Evolutionary conservation across 2,113 vertebrate genomes (phyloP).

Genomic region (Pyrgilauda ruficollis): DNA sequence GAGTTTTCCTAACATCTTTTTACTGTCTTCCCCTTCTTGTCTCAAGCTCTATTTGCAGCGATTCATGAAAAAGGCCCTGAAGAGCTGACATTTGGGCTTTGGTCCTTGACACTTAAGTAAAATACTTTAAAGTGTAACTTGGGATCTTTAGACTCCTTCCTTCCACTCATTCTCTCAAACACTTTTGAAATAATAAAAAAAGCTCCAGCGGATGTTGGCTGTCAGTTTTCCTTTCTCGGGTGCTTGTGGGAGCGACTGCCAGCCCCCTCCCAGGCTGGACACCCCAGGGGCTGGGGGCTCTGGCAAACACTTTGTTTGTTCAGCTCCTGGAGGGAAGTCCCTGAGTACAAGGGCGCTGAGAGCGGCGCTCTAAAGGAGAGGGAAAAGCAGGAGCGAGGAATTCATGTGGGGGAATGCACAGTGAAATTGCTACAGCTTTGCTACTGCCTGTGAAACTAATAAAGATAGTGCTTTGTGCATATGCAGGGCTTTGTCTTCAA

Average conservation of each 20-base stretch:
- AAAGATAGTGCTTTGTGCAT: background rate
- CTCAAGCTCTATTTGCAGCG: background rate
- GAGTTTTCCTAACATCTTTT: slow-evolving; percentile 47
- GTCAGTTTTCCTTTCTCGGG: slow-evolving; percentile 34
- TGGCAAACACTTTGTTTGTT: slow-evolving; percentile 14
- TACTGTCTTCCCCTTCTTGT: background rate
- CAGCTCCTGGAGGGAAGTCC: background rate
- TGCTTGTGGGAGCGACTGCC: background rate
- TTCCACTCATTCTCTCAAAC: slow-evolving; percentile 27
- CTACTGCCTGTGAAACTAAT: background rate
- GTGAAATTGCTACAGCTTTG: background rate
- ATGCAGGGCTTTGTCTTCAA: background rate
- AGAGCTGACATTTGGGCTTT: slow-evolving; percentile 37
- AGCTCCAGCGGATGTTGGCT: background rate
- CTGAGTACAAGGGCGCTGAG: background rate
- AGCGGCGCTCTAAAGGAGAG: background rate
- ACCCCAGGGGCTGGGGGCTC: background rate
- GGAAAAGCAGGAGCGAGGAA: background rate
- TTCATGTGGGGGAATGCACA: background rate
- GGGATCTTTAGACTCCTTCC: slow-evolving; percentile 21
- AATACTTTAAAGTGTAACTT: slow-evolving; percentile 44
- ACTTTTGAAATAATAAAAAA: slow-evolving; percentile 4
- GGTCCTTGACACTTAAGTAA: slow-evolving; percentile 32
- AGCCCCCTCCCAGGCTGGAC: background rate
- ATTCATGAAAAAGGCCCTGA: slow-evolving; percentile 43